Evolutionary conservation across 2,113 vertebrate genomes (phyloP), one percentile per base, ranked within the genome.

Genomic region (Sinocyclocheilus maitianheensis): DNA sequence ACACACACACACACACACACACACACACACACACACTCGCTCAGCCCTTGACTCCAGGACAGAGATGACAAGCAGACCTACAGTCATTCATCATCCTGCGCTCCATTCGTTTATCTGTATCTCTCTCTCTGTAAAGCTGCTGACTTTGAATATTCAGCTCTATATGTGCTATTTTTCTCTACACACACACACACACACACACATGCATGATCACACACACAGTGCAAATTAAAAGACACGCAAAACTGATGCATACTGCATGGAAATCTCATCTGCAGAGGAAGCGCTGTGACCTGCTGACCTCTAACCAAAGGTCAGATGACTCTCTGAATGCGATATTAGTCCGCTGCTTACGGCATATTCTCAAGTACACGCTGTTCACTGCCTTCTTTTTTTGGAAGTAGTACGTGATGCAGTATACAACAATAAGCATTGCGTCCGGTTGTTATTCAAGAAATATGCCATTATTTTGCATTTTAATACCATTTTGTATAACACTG

Each of bases 1-100:
- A 48, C 46, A 48, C 10, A 12, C 46, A 48, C 46, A 48, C 46
- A 48, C 76, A 37, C 26, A 34, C 74, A 51, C 75, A 77, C 46
- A 37, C 37, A 40, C 37, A 40, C 37, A 48, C 46, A 48, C 46
- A 48, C 74, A 51, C 75, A 77, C 75, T 4, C 9, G 16, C 24
- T 55, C 77, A 79, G 13, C n/a, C 48, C 75, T 77, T 53, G 75
- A 77, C 30, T 60, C 20, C 55, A 79, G 77, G 20, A 79, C 77
- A 79, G 77, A 79, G 77, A 79, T 79, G 53, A 43, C 55, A 79
- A 11, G 51, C 34, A 79, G 53, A 79, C 30, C 77, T 62, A 79
- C 24, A 79, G 77, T 79, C 18, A 60, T 79, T 60, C 30, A 79
- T 79, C 53, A 79, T 79, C 69, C 69, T 40, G 26, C 30, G 10